Base-by-base conservation (phyloP, 2,888 invertebrate species). In the Acronicta alni region DNA sequence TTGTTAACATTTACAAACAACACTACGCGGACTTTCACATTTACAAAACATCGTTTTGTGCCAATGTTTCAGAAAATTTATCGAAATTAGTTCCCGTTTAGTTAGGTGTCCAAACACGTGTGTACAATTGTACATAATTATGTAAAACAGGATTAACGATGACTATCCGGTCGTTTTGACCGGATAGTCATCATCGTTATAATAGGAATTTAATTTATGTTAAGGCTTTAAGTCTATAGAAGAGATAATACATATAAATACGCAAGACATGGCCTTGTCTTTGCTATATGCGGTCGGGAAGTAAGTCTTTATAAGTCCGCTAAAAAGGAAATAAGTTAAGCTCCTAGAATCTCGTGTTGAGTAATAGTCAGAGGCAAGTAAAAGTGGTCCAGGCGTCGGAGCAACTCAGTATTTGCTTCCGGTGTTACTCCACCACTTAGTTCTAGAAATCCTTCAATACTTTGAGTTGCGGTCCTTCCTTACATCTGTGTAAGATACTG, bases 1-100 rank as follows among this genome's bases (percentile, higher is more conserved):
- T 58, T 47, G 26, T 66, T 58, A 67, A 51, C 48, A 43, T 64
- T 67, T 37, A 14, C 12, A 43, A 46, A 47, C 17, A 43, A 23
- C 45, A 32, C 26, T 42, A 26, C 35, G 17, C 38, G 47, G 42
- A 59, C 52, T 67, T 58, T 37, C 20, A 48, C 35, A 52, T 58
- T 51, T 43, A 47, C 43, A 37, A 59, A 52, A 67, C 30, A 41
- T 18, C n/a, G 20, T 23, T 48, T 17, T 26, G 37, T 45, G 53
- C 53, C 41, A 48, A 64, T 17, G 17, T 48, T 23, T 20, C 18
- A 20, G 32, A 60, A 47, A 37, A 39, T 38, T 18, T 3, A 15
- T 57, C 9, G 14, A 30, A 35, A 39, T 15, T 20, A 0, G 18
- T 42, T 57, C 17, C 12, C 38, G 32, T 5, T 20, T 9, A 35